Percentiles rank a stretch among this genome's conserved stretches.
phyloP scores from a whole-genome alignment of 2,888 invertebrate species.

The Dicranocentrus wangi region DNA sequence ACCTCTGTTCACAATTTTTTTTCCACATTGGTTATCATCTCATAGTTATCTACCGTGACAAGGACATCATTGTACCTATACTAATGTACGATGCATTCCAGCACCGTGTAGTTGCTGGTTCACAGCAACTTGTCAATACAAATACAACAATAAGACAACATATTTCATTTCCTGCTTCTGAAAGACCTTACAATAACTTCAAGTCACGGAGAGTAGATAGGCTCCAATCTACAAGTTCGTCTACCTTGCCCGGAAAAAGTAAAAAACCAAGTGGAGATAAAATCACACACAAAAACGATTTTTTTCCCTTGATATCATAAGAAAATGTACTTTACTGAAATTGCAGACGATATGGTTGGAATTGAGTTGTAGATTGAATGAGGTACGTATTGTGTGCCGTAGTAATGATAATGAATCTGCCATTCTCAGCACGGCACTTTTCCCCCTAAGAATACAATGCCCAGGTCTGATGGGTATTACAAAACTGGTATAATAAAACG shows the following conservation, averaged over 20 bases:
- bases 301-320: not conserved
- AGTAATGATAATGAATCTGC: constrained; percentile 25
- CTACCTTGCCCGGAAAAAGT: not conserved
- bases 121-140: no score
- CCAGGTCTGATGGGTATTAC: not conserved
- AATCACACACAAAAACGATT: constrained; percentile 1
- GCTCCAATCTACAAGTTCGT: not conserved
- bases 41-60: no score
- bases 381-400: not conserved
- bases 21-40: no score
- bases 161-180: constrained; percentile 47
- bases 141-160: not conserved
- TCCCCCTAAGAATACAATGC: not conserved
- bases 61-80: no score
- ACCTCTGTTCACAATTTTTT: no score
- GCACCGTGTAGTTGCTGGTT: no score
- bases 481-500: not conserved
- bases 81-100: no score
- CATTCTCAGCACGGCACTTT: not conserved
- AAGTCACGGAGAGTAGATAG: not conserved
- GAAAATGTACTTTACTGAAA: constrained; percentile 1
- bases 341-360: no score
- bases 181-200: not conserved
- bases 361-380: constrained; percentile 9
- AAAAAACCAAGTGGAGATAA: not conserved